phyloP scores from a whole-genome alignment of 2,888 invertebrate genomes.

The Mythimna lalbum region DNA sequence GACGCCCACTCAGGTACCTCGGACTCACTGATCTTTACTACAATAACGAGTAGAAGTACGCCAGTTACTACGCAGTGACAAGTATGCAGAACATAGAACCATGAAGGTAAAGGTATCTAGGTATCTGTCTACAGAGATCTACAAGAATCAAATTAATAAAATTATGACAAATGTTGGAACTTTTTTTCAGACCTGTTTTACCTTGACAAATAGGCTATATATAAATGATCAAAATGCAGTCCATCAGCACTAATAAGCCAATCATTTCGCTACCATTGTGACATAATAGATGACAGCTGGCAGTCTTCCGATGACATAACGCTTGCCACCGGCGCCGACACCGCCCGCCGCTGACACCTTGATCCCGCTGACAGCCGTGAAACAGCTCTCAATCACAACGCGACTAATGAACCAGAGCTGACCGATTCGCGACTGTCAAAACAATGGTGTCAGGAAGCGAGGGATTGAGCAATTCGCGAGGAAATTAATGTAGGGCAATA shows the following conservation, averaged over 20 bases:
- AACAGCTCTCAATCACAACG: constrained; percentile 45
- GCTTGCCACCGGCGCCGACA: constrained; percentile 2
- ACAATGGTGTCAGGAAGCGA: constrained; percentile 19
- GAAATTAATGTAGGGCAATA: not conserved
- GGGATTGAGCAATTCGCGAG: constrained; percentile 12
- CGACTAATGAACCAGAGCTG: constrained; percentile 35
- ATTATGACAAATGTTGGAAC: too few species aligned
- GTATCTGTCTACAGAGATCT: too few species aligned
- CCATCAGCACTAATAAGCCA: constrained; percentile 1
- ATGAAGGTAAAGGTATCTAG: too few species aligned
- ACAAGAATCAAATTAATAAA: too few species aligned
- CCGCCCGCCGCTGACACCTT: constrained; percentile 26
- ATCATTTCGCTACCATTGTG: not conserved
- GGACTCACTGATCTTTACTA: constrained; percentile 9
- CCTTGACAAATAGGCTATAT: not conserved
- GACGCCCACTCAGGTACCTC: constrained; percentile 25
- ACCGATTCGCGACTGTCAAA: constrained; percentile 36
- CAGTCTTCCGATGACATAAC: constrained; percentile 5
- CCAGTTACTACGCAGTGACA: too few species aligned
- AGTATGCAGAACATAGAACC: too few species aligned
- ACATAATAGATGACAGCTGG: not conserved
- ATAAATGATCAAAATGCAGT: constrained; percentile 1
- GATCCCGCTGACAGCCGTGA: constrained; percentile 51
- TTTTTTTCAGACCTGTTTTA: too few species aligned
- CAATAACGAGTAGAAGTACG: not conserved